Percentiles rank a stretch among this genome's conserved stretches.
phyloP scores from a whole-genome alignment of 1,140 invertebrate species.

The Pseudomyrmex pallidus region DNA sequence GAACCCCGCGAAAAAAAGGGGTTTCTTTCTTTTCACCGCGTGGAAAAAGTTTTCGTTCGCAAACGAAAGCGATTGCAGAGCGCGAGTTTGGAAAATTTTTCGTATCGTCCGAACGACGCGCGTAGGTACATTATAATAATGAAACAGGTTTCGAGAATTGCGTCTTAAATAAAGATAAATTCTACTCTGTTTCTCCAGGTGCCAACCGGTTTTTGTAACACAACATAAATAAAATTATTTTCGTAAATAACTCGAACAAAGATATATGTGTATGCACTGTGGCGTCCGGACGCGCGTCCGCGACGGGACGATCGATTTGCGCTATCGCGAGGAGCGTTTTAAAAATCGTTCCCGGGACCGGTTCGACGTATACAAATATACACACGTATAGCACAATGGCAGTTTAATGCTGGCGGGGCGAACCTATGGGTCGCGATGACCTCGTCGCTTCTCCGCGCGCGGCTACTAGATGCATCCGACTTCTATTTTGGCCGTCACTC shows the following conservation, averaged over 20 bases:
- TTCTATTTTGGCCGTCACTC: conserved; percentile 54
- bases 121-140: conserved; percentile 13
- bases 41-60: neutral
- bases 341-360: conserved; percentile 47
- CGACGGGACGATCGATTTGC: conserved; percentile 19
- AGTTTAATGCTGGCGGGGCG: conserved; percentile 44
- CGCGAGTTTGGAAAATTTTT: conserved; percentile 28
- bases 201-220: conserved; percentile 33
- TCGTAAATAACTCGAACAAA: conserved; percentile 24
- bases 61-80: conserved; percentile 42
- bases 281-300: conserved; percentile 20
- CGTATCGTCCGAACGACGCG: neutral
- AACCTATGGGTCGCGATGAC: conserved; percentile 65
- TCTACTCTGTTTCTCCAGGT: neutral
- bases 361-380: conserved; percentile 42
- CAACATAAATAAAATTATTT: conserved; percentile 36
- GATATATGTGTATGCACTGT: neutral
- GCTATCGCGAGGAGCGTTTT: neutral
- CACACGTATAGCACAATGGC: conserved; percentile 46
- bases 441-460: conserved; percentile 50
- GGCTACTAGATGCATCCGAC: conserved; percentile 46
- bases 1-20: neutral
- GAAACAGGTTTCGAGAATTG: conserved; percentile 50
- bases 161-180: conserved; percentile 39
- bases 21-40: neutral